A percentile compares a stretch with the other conserved stretches of the same genome.
Evolutionary conservation across 1,140 invertebrate species (phyloP).

Genomic region (Drosophila subobscura): DNA sequence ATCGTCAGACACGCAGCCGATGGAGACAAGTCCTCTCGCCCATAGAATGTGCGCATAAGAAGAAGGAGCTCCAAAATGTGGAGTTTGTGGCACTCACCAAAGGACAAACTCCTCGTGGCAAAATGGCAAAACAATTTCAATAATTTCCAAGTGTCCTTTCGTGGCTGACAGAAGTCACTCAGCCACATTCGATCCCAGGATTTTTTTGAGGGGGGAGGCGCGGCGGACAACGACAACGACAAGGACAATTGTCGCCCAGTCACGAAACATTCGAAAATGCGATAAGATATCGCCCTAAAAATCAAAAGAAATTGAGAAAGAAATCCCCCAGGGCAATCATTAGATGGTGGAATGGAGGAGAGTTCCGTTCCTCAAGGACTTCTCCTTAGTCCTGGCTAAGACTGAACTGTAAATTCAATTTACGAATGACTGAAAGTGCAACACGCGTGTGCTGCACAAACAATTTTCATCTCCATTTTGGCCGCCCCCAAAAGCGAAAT

Average conservation of each 20-base stretch:
- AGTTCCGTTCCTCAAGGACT: neutral
- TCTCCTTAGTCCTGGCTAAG: slow-evolving; percentile 4
- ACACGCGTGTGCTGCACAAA: slow-evolving; percentile 70
- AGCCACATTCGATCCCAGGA: slow-evolving; percentile 29
- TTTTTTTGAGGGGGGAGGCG: neutral
- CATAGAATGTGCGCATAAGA: slow-evolving; percentile 1
- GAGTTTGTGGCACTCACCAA: neutral
- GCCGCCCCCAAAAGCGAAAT: slow-evolving; percentile 35
- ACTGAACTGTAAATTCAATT: slow-evolving; percentile 73
- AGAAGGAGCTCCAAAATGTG: neutral
- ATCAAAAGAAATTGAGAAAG: slow-evolving; percentile 59
- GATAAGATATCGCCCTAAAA: slow-evolving; percentile 62
- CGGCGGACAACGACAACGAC: too few species aligned
- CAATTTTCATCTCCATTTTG: slow-evolving; percentile 22
- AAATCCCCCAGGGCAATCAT: slow-evolving; percentile 38
- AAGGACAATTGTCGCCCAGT: slow-evolving; percentile 68
- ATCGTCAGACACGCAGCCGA: slow-evolving; percentile 11
- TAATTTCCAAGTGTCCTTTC: slow-evolving; percentile 76
- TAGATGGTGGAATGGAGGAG: slow-evolving; percentile 12
- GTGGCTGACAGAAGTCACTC: slow-evolving; percentile 63
- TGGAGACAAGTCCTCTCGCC: neutral
- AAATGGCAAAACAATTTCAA: slow-evolving; percentile 79
- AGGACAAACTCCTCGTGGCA: slow-evolving; percentile 4
- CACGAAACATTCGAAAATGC: slow-evolving; percentile 35
- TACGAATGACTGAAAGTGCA: slow-evolving; percentile 71